phyloP scores from a whole-genome alignment of 2,113 vertebrate species.

The Gavia stellata region DNA sequence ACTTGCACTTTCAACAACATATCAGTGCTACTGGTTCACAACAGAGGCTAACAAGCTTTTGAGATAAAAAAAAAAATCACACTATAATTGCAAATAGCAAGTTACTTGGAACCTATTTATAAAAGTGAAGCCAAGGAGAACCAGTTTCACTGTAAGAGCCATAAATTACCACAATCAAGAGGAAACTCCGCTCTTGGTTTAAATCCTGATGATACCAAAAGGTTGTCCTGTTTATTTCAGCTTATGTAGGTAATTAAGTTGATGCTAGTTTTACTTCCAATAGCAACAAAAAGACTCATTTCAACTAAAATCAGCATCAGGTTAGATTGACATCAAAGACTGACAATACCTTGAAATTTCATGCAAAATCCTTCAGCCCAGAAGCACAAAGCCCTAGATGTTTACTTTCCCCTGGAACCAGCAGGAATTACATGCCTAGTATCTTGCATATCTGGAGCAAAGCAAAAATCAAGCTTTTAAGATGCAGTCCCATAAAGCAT shows the following conservation, averaged over 20 bases:
- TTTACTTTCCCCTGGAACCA: neutral
- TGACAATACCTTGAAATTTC: neutral
- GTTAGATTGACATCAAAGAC: neutral
- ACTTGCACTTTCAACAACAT: neutral
- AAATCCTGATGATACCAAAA: neutral
- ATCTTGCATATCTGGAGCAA: neutral
- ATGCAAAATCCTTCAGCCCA: neutral
- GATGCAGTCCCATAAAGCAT: neutral
- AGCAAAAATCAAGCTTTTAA: neutral
- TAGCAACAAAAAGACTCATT: neutral
- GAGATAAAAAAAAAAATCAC: neutral
- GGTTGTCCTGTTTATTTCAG: neutral
- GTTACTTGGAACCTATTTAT: neutral
- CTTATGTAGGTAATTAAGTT: neutral
- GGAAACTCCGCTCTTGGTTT: neutral
- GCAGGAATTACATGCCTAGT: rapidly evolving
- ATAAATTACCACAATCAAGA: neutral
- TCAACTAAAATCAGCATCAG: neutral
- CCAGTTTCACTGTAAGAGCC: neutral
- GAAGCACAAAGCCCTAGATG: neutral
- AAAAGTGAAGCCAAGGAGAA: neutral
- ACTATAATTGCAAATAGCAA: neutral
- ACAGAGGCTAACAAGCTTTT: neutral
- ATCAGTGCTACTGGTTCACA: neutral
- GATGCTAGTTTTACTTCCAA: neutral